phyloP scores from a whole-genome alignment of 2,113 vertebrate genomes.

The Panthera uncia region DNA sequence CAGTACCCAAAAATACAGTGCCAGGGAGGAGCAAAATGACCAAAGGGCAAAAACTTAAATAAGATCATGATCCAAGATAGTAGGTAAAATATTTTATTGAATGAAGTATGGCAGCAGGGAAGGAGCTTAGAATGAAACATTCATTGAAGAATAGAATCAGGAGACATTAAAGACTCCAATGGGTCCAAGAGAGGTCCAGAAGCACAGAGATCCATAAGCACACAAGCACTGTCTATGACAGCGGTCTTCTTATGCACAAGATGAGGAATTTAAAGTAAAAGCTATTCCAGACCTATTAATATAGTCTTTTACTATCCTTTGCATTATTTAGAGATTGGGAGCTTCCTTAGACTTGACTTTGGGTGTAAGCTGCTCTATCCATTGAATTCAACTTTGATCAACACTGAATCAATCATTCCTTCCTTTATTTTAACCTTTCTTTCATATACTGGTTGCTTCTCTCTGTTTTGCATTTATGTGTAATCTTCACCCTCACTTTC shows the following conservation, averaged over 20 bases:
- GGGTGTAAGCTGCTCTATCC: not conserved
- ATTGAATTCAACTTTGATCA: not conserved
- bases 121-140: not conserved
- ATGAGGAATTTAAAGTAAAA: not conserved
- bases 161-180: not conserved
- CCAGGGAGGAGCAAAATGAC: not conserved
- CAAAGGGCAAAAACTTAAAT: not conserved
- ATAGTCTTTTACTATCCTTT: not conserved
- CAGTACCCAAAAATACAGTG: not conserved
- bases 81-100: not conserved
- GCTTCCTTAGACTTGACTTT: not conserved
- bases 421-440: not conserved
- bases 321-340: not conserved
- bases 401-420: not conserved
- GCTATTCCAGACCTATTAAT: not conserved
- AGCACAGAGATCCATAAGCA: not conserved
- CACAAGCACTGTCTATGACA: not conserved
- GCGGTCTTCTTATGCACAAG: not conserved
- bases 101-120: not conserved
- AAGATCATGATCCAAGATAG: not conserved
- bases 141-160: not conserved
- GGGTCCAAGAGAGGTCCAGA: not conserved
- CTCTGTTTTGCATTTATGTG: not conserved
- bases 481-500: not conserved
- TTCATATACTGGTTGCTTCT: not conserved